Conservation (phyloP, 2,113 vertebrate genomes). For the Corvus cornix region DNA sequence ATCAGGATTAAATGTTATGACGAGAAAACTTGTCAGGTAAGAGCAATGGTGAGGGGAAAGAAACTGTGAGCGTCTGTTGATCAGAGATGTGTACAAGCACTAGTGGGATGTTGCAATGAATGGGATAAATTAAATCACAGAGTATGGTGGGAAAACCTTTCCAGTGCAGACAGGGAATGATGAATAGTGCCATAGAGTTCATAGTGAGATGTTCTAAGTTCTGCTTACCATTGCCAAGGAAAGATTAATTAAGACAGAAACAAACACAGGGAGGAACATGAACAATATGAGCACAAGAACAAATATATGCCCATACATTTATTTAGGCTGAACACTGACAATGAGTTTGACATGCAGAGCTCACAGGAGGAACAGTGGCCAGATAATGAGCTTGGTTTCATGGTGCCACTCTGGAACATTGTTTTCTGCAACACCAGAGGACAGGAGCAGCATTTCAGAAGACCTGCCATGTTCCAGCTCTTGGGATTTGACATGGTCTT, state of each 20-base stretch:
- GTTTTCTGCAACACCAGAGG: neutral
- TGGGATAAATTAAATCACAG: neutral
- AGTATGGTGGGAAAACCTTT: neutral
- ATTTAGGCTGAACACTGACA: neutral
- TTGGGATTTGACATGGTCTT: neutral
- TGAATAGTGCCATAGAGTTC: neutral
- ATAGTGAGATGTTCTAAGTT: neutral
- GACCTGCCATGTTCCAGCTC: neutral
- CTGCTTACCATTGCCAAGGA: neutral
- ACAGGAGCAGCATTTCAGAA: neutral
- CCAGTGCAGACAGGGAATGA: neutral
- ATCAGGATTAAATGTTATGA: neutral
- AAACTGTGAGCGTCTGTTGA: neutral
- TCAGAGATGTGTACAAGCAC: neutral
- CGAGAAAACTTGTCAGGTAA: neutral
- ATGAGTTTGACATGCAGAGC: fast-evolving
- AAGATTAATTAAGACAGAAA: slow-evolving; percentile 14
- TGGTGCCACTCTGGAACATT: neutral
- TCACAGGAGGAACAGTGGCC: neutral
- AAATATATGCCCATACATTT: neutral
- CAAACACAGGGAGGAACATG: neutral
- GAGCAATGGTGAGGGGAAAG: neutral
- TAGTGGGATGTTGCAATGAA: neutral
- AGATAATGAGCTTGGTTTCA: neutral
- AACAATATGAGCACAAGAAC: neutral